Base-by-base conservation (phyloP, 2,888 invertebrate genomes). In the Melieria omissa region DNA sequence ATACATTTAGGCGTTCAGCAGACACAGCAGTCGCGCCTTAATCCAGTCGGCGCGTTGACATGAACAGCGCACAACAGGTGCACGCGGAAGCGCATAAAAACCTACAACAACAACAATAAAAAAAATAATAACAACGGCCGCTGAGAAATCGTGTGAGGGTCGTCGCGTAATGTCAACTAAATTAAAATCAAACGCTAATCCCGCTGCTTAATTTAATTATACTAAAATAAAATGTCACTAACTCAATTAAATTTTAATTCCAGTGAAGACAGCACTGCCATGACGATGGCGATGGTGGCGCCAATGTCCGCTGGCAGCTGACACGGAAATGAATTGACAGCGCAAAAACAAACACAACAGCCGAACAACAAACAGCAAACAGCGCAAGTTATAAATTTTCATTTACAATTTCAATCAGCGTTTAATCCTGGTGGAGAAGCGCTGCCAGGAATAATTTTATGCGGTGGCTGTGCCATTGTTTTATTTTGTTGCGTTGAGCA, bases 341-440 rank as follows among this genome's bases (percentile, higher is more conserved):
- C 47, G 70, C 58, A 58, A 73, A 73, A 74, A 61, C 70, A 52
- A n/a, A 67, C 46, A 44, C 61, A 65, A 46, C 69, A 69, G 6
- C 46, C 45, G 47, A 63, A 67, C 14, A 71, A 58, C 45, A 44
- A 58, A 7, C 41, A 12, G 60, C 55, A 67, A 67, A 65, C 12
- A 57, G 9, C 7, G 61, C 29, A 72, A 63, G 55, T 46, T 73
- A 85, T 84, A 85, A 84, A 83, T 84, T 84, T 85, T 85, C 83
- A 84, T 84, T 85, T 84, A 83, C 85, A 84, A 85, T 85, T 84
- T 85, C 84, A 85, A 84, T 84, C 84, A 85, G 83, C 81, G 83
- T 80, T 85, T 84, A 84, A 84, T 84, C 84, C 85, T 81, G 79
- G 78, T 49, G 47, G 60, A 71, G 73, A 71, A 68, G 60, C 12